phyloP scores from a whole-genome alignment of 2,113 vertebrate genomes.

The Spilogale gracilis region DNA sequence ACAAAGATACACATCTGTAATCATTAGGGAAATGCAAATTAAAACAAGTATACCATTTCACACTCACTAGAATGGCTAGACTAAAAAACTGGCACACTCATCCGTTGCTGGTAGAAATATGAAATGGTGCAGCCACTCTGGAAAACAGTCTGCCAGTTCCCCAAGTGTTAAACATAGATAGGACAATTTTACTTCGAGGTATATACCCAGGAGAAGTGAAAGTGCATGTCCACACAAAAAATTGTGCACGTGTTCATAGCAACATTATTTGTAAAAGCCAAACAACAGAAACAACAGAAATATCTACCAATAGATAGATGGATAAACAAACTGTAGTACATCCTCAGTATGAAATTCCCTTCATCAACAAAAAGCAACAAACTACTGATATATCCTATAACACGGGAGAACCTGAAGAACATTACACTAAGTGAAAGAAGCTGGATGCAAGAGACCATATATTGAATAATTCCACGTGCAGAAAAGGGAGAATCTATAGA shows the following conservation, averaged over 20 bases:
- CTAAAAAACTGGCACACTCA: not conserved
- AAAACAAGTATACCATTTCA: not conserved
- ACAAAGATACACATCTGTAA: not conserved
- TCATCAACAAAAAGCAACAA: not conserved
- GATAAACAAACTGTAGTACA: not conserved
- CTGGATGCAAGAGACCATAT: not conserved
- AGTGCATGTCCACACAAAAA: not conserved
- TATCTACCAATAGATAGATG: not conserved
- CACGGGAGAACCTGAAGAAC: not conserved
- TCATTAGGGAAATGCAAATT: not conserved
- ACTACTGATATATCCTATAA: not conserved
- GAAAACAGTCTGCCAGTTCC: not conserved
- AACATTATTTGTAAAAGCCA: not conserved
- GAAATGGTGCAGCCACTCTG: not conserved
- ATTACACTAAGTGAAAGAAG: not conserved
- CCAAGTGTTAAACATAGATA: not conserved
- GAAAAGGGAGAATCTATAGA: not conserved
- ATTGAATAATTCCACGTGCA: constrained; percentile 2
- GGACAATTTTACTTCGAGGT: not conserved
- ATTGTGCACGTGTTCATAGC: not conserved
- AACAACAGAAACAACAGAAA: not conserved
- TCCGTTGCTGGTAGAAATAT: not conserved
- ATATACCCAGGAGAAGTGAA: not conserved
- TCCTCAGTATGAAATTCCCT: not conserved
- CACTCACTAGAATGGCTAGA: not conserved